Conservation (phyloP, 2,888 invertebrate species). For the Pelosia muscerda region DNA sequence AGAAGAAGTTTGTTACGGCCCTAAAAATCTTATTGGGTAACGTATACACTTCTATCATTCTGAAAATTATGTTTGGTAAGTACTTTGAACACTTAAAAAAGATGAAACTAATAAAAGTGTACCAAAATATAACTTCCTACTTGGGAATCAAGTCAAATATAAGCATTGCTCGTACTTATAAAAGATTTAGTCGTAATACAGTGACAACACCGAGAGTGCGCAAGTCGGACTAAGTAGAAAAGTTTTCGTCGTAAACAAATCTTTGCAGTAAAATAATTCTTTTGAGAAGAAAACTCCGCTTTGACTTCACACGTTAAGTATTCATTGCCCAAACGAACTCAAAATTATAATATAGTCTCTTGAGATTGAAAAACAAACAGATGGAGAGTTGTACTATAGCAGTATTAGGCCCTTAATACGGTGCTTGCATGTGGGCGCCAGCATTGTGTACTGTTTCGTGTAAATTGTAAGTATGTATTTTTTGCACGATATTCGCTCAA, state of each 20-base stretch:
- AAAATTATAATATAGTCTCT: constrained; percentile 23
- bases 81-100: too few species aligned
- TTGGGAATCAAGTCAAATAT: neutral
- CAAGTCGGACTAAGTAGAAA: constrained; percentile 42
- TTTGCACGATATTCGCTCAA: too few species aligned
- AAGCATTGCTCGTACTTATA: neutral
- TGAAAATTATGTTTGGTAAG: too few species aligned
- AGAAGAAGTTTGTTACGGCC: too few species aligned
- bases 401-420: neutral
- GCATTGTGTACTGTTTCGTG: too few species aligned
- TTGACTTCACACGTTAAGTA: constrained; percentile 31
- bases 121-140: neutral
- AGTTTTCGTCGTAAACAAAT: constrained; percentile 47
- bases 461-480: too few species aligned
- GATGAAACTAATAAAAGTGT: neutral
- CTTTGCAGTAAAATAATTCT: constrained; percentile 44
- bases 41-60: too few species aligned
- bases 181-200: neutral
- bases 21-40: too few species aligned
- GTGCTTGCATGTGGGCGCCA: too few species aligned
- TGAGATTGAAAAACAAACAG: neutral
- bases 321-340: constrained; percentile 29
- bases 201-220: constrained; percentile 29
- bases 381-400: neutral
- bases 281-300: constrained; percentile 30